phyloP scores from a whole-genome alignment of 1,140 invertebrate species.

The Holcopasites calliopsidis region DNA sequence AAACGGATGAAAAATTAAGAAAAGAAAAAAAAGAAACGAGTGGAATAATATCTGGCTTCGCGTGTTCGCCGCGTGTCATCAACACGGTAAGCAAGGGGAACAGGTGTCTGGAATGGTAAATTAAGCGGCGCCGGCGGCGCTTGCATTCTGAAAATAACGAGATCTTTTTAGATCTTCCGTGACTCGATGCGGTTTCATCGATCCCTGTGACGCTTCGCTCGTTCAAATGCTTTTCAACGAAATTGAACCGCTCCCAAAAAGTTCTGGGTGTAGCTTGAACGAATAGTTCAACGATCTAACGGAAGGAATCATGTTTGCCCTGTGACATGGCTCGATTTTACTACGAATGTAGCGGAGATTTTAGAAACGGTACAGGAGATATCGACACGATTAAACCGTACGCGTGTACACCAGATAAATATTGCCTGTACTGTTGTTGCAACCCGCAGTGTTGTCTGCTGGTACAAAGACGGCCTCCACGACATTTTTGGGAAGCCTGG shows the following conservation, averaged over 20 bases:
- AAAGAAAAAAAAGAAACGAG: too few relatives aligned
- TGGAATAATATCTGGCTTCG: too few relatives aligned
- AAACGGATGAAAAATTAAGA: not conserved
- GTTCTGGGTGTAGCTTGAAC: not conserved
- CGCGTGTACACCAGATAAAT: constrained; percentile 60
- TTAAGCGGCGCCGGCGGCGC: constrained; percentile 24
- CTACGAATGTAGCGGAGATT: constrained; percentile 63
- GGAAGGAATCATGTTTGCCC: not conserved
- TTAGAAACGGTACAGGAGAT: constrained; percentile 40
- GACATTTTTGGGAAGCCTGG: constrained; percentile 73
- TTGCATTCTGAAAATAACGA: constrained; percentile 37
- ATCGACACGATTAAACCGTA: constrained; percentile 51
- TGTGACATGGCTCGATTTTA: constrained; percentile 61
- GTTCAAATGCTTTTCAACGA: not conserved
- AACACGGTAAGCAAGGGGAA: constrained; percentile 35
- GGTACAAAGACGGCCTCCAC: constrained; percentile 67
- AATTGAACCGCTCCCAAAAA: not conserved
- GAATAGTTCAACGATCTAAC: not conserved
- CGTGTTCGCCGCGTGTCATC: constrained; percentile 10
- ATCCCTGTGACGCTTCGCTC: constrained; percentile 5
- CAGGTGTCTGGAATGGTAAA: constrained; percentile 17
- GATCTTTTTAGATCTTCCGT: constrained; percentile 39
- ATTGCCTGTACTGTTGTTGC: constrained; percentile 69
- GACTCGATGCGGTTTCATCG: constrained; percentile 28
- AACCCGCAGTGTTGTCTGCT: constrained; percentile 69